Evolutionary conservation across 2,113 vertebrate genomes (phyloP).

Genomic region (Neolamprologus hecqui): DNA sequence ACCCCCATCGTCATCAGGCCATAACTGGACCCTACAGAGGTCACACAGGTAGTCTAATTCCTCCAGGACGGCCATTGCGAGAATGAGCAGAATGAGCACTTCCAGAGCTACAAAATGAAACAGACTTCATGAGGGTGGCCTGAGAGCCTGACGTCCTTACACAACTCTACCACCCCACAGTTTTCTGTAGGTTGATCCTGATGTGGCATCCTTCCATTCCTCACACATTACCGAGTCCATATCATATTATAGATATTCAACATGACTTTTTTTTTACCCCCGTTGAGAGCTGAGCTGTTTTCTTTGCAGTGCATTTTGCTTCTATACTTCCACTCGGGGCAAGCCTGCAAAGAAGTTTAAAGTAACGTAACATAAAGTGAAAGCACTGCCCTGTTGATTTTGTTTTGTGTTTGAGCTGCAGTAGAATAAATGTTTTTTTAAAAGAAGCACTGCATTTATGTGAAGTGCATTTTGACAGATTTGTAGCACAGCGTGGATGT

Average conservation of each 20-base stretch:
- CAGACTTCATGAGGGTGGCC: background rate
- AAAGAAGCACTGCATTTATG: background rate
- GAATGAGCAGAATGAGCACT: background rate
- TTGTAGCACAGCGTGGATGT: background rate
- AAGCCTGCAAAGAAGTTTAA: background rate
- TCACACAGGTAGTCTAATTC: background rate
- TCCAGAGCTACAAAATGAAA: background rate
- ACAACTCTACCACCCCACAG: background rate
- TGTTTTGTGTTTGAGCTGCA: background rate
- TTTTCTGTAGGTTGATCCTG: background rate
- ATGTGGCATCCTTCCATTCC: background rate
- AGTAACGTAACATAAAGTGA: background rate
- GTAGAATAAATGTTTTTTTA: background rate
- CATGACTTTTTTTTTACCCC: fast-evolving
- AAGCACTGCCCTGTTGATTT: background rate
- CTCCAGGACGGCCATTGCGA: background rate
- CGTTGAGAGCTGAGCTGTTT: background rate
- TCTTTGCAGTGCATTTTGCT: background rate
- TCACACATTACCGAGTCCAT: background rate
- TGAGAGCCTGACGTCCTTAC: background rate
- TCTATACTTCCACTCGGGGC: background rate
- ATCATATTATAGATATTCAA: background rate
- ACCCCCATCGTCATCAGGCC: background rate
- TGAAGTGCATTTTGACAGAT: background rate
- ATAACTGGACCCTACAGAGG: background rate